phyloP scores from a whole-genome alignment of 2,888 invertebrate species.

The Pasiphila rectangulata region DNA sequence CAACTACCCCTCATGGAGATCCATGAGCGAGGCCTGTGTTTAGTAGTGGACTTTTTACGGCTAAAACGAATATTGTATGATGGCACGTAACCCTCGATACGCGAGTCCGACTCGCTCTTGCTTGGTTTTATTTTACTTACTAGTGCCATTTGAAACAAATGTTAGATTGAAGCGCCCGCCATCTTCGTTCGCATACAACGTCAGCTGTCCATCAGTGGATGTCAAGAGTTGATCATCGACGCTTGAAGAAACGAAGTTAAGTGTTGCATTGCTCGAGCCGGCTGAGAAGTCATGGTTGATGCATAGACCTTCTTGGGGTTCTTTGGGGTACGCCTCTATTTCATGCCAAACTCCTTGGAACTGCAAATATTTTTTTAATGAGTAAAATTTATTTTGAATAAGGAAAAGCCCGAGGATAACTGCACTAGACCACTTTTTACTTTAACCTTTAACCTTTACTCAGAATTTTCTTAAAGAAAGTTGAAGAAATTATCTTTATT shows the following conservation, averaged over 20 bases:
- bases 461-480: no score
- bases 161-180: slow-evolving; percentile 52
- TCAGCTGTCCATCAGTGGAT: slow-evolving; percentile 37
- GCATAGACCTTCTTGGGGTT: slow-evolving; percentile 53
- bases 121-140: slow-evolving; percentile 31
- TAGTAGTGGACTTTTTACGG: no score
- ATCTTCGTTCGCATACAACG: slow-evolving; percentile 32
- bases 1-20: no score
- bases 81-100: no score
- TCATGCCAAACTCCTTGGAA: slow-evolving; percentile 59
- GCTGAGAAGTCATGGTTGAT: slow-evolving; percentile 45
- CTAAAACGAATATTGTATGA: no score
- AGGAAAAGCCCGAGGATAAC: no score
- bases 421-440: no score
- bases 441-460: no score
- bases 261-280: slow-evolving; percentile 30
- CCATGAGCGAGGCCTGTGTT: no score
- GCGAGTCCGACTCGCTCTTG: no score
- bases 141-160: slow-evolving; percentile 33
- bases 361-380: slow-evolving; percentile 35
- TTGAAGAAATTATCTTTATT: slow-evolving; percentile 14
- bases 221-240: slow-evolving; percentile 43
- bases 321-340: slow-evolving; percentile 56
- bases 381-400: no score
- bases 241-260: slow-evolving; percentile 45